phyloP scores from a whole-genome alignment of 1,140 invertebrate species.

The Homarus americanus region DNA sequence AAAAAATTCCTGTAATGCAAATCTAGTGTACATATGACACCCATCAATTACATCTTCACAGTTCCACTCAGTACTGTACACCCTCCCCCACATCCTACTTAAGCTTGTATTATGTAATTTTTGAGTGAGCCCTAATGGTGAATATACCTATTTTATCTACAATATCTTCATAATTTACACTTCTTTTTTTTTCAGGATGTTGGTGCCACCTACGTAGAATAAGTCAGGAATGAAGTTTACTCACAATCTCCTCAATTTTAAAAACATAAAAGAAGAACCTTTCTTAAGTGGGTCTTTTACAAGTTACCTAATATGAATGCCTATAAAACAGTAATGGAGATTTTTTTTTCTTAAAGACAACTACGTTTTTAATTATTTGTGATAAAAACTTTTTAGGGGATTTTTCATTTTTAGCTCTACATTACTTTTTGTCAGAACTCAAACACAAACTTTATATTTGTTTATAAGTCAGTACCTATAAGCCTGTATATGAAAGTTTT shows the following conservation, averaged over 20 bases:
- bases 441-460: neutral
- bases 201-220: slow-evolving; percentile 63
- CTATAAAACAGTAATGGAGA: neutral
- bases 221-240: slow-evolving; percentile 7
- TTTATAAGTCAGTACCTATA: slow-evolving; percentile 35
- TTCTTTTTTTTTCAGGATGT: slow-evolving; percentile 50
- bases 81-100: too few species aligned
- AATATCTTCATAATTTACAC: too few species aligned
- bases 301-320: too few species aligned
- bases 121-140: too few species aligned
- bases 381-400: slow-evolving; percentile 16
- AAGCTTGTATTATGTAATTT: too few species aligned
- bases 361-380: slow-evolving; percentile 19
- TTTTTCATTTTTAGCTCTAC: neutral
- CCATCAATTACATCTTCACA: too few species aligned
- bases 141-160: too few species aligned
- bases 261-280: neutral
- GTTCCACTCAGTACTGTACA: too few species aligned
- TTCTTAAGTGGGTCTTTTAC: neutral
- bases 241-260: neutral
- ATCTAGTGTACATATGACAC: too few species aligned
- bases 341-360: slow-evolving; percentile 30
- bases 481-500: neutral
- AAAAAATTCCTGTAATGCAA: too few species aligned
- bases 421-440: slow-evolving; percentile 8